Percentiles rank a stretch among this genome's conserved stretches.
Evolutionary conservation across 2,888 invertebrate species (phyloP).

Genomic region (Hipparchia sbordonii): DNA sequence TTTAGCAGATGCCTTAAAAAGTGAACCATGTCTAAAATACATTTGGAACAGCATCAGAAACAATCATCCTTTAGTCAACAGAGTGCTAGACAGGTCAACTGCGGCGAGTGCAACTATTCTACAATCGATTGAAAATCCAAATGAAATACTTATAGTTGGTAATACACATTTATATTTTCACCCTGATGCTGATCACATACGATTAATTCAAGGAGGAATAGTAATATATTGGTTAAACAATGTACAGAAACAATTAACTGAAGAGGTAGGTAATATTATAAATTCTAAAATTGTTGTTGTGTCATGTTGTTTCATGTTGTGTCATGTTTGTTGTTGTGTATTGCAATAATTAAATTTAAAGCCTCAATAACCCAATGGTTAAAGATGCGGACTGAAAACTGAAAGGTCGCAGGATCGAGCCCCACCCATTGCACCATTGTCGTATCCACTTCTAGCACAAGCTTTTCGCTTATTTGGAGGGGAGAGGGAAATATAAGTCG

Average conservation of each 20-base stretch:
- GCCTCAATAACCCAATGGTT: too few species aligned
- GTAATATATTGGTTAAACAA: slow-evolving; percentile 87
- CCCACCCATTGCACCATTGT: too few species aligned
- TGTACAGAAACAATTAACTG: slow-evolving; percentile 67
- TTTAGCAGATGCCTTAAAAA: slow-evolving; percentile 83
- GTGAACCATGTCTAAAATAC: slow-evolving; percentile 74
- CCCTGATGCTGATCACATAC: slow-evolving; percentile 94
- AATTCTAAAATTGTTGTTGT: background rate
- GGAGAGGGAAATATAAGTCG: too few species aligned
- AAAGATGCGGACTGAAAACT: too few species aligned
- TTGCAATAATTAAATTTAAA: too few species aligned
- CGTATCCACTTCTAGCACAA: too few species aligned
- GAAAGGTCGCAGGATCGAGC: too few species aligned
- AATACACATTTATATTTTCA: slow-evolving; percentile 98
- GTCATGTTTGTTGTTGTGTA: too few species aligned
- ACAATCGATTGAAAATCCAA: slow-evolving; percentile 79
- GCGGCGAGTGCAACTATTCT: slow-evolving; percentile 85
- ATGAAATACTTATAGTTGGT: slow-evolving; percentile 86
- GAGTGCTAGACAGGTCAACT: slow-evolving; percentile 86
- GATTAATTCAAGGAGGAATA: slow-evolving; percentile 92
- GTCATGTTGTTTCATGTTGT: too few species aligned
- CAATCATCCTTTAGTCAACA: slow-evolving; percentile 81
- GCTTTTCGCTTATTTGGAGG: too few species aligned
- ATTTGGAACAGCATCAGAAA: slow-evolving; percentile 84
- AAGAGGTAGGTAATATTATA: slow-evolving; percentile 54